Evolutionary conservation across 35 echinoderm and acorn worm genomes (phyloP).

Genomic region (Ptychodera flava): DNA sequence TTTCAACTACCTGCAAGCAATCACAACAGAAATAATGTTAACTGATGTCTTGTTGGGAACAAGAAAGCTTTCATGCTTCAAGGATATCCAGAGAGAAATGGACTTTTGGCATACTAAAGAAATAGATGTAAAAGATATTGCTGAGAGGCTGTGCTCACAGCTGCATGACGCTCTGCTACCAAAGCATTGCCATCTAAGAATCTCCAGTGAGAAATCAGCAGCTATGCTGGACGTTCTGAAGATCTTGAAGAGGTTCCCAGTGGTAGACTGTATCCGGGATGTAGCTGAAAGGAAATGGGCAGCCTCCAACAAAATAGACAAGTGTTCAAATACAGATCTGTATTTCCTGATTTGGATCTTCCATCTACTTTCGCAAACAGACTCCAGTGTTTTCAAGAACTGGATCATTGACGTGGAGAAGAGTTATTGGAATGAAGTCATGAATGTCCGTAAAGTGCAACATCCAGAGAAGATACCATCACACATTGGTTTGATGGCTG

Average conservation of each 20-base stretch:
- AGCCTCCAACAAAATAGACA: background rate
- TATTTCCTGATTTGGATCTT: constrained; percentile 12
- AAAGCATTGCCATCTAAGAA: constrained; percentile 33
- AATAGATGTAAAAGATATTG: background rate
- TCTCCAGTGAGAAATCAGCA: constrained; percentile 8
- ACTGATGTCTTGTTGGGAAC: constrained; percentile 10
- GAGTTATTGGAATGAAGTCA: background rate
- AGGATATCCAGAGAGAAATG: background rate
- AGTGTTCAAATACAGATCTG: constrained; percentile 17
- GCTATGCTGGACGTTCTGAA: background rate
- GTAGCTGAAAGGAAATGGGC: constrained; percentile 4
- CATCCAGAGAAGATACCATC: constrained; percentile 7
- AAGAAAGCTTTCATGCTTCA: background rate
- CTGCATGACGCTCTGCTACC: constrained; percentile 35
- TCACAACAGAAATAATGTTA: constrained; percentile 12
- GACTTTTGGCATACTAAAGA: background rate
- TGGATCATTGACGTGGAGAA: constrained; percentile 24
- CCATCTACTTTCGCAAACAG: constrained; percentile 16
- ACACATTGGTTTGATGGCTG: background rate
- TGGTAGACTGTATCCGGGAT: constrained; percentile 10
- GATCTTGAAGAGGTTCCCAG: background rate
- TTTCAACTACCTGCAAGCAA: background rate
- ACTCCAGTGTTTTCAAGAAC: constrained; percentile 21
- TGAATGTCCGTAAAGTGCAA: background rate
- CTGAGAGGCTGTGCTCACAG: background rate